Base-by-base conservation (phyloP, 2,797 vertebrate species). In the Synanceia verrucosa region DNA sequence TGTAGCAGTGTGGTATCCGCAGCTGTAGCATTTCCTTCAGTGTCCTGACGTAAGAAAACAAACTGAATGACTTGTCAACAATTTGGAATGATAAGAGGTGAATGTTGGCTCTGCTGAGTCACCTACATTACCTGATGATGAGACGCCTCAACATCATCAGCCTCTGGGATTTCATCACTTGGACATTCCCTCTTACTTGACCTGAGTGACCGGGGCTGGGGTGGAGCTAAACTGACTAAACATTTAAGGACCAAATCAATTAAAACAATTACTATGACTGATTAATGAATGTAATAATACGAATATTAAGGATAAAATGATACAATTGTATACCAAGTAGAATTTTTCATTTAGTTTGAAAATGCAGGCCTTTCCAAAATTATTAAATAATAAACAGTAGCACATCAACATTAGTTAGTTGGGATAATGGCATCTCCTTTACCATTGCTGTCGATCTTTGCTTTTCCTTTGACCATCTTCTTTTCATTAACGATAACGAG, bases 401-500 rank as follows among this genome's bases (percentile, higher is more conserved):
- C 29, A 44, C 36, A 48, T 48, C 2, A 34, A 9, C 48, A 24
- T 26, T 56, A 18, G 14, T 16, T 55, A 13, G 13, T 16, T 33
- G 13, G 8, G 1, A 31, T 4, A 37, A 10, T 14, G 44, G 3
- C 13, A 50, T 58, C 13, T 56, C 3, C 8, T 70, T 82, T 88
- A 90, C 85, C 86, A 29, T 41, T 74, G 18, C 50, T 76, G 57
- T 36, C 82, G n/a, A 39, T 57, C 57, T 80, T 76, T 1, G 24
- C 21, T 65, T 73, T 90, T 48, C 51, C 76, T 83, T 90, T 86
- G 6, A 62, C 29, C 88, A 93, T 91, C 18, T 80, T 56, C 16
- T 76, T 24, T 63, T 56, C 21, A 62, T 73, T 39, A 47, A 48
- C 2, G 9, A 51, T 19, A 52, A 14, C 39, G 29, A 51, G 4